Conservation (phyloP, 2,888 invertebrate species). For the Callyntrura guangdongensis region DNA sequence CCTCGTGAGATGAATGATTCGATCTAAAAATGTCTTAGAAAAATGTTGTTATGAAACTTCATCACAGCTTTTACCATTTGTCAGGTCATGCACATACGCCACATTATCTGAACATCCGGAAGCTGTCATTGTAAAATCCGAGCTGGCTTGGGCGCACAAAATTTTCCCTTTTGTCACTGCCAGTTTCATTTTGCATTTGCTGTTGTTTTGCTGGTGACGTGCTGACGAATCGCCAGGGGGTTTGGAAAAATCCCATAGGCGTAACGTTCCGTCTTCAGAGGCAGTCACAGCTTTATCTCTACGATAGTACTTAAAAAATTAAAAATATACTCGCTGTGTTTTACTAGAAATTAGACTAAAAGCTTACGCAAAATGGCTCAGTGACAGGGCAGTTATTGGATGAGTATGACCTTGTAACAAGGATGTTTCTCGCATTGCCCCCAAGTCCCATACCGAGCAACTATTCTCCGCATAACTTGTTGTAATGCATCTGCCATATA, state of each 20-base stretch:
- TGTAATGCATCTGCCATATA: conserved; percentile 52
- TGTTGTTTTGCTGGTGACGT: conserved; percentile 1
- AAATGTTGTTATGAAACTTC: neutral
- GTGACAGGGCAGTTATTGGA: conserved; percentile 62
- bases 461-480: conserved; percentile 59
- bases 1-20: neutral
- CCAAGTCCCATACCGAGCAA: conserved; percentile 70
- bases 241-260: conserved; percentile 89
- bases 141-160: conserved; percentile 90
- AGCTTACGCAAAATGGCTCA: conserved; percentile 65
- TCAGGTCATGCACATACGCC: conserved; percentile 90
- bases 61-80: conserved; percentile 87
- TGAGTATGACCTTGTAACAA: conserved; percentile 62
- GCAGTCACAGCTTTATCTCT: conserved; percentile 92
- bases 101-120: conserved; percentile 93
- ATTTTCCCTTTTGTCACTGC: conserved; percentile 92
- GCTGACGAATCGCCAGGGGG: neutral
- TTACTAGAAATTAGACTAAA: neutral
- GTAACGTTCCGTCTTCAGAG: conserved; percentile 93
- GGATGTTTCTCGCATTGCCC: conserved; percentile 71
- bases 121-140: conserved; percentile 89
- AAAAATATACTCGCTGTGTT: neutral
- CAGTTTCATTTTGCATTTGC: conserved; percentile 85
- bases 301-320: conserved; percentile 68
- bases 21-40: no score